Evolutionary conservation across 37 sponge, comb jelly and placozoan genomes (phyloP).

Genomic region (Eunapius fragilis): DNA sequence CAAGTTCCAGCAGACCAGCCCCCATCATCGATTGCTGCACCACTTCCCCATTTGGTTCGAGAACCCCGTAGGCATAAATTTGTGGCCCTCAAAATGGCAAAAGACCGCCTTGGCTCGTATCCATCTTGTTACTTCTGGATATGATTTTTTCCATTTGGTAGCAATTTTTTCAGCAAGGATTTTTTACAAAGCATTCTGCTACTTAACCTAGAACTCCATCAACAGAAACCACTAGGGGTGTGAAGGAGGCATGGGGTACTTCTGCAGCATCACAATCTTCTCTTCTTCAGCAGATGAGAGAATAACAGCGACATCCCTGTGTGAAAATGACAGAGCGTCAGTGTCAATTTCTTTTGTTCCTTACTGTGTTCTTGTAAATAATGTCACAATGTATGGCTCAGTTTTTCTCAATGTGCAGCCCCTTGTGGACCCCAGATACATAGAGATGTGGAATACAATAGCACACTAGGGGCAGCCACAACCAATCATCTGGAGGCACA

Average conservation of each 20-base stretch:
- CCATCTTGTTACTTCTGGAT: slow-evolving; percentile 3
- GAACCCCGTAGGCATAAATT: slow-evolving; percentile 18
- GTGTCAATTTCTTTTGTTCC: no score
- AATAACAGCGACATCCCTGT: background rate
- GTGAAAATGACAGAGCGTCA: slow-evolving; percentile 22
- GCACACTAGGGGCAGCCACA: no score
- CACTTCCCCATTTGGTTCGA: slow-evolving; percentile 3
- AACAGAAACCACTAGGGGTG: slow-evolving; percentile 42
- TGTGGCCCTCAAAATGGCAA: slow-evolving; percentile 29
- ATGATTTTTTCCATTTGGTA: slow-evolving; percentile 28
- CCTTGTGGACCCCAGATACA: no score
- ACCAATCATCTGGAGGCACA: no score
- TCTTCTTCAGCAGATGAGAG: slow-evolving; percentile 36
- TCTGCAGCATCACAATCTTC: slow-evolving; percentile 22
- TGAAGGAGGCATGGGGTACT: slow-evolving; percentile 22
- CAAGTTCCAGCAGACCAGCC: background rate
- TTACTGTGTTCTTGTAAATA: no score
- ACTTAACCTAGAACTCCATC: slow-evolving; percentile 44
- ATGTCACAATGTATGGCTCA: no score
- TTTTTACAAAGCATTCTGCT: background rate
- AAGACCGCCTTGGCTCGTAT: background rate
- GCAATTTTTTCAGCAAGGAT: slow-evolving; percentile 20
- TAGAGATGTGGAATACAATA: no score
- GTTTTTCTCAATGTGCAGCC: no score
- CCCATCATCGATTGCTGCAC: slow-evolving; percentile 8